phyloP scores from a whole-genome alignment of 2,888 invertebrate genomes.

The Mellilla xanthometata region DNA sequence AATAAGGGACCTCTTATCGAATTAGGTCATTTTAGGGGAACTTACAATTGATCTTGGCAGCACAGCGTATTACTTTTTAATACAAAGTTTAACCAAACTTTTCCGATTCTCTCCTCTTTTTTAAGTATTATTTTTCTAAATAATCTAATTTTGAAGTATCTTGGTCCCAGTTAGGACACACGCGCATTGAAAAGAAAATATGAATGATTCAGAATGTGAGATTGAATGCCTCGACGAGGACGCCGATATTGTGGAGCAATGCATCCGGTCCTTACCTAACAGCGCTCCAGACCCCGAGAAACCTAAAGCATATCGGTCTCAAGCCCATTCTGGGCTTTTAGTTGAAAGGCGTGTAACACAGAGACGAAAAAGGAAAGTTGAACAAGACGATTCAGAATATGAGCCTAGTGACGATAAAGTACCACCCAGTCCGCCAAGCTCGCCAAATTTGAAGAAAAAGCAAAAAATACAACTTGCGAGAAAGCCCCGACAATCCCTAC shows the following conservation, averaged over 20 bases:
- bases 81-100: no score
- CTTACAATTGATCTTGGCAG: no score
- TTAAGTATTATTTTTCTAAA: no score
- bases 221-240: slow-evolving; percentile 77
- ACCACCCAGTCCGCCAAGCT: slow-evolving; percentile 35
- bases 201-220: slow-evolving; percentile 58
- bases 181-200: no score
- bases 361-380: slow-evolving; percentile 42
- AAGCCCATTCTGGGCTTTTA: slow-evolving; percentile 34
- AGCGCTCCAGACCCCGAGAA: neutral
- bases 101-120: no score
- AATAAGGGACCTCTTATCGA: no score
- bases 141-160: no score
- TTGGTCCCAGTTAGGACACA: no score
- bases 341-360: slow-evolving; percentile 43
- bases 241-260: slow-evolving; percentile 69
- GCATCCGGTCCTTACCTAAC: slow-evolving; percentile 45
- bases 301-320: neutral
- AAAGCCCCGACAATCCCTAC: neutral
- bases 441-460: slow-evolving; percentile 27
- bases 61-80: no score
- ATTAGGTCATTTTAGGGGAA: no score
- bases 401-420: slow-evolving; percentile 52
- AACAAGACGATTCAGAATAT: slow-evolving; percentile 65
- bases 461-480: neutral